phyloP scores from a whole-genome alignment of 1,140 invertebrate genomes.

The Cotesia typhae region DNA sequence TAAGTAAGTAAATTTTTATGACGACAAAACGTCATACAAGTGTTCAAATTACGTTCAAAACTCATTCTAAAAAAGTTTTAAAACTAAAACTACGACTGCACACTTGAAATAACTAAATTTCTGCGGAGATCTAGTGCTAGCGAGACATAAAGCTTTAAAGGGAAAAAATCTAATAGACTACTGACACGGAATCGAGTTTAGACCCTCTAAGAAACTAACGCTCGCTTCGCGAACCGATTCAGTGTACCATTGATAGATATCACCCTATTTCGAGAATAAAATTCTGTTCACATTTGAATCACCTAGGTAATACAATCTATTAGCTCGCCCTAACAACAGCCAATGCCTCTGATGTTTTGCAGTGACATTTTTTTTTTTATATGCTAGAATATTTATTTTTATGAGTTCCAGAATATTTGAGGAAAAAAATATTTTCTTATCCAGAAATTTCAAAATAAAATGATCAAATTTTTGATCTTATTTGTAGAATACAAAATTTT shows the following conservation, averaged over 20 bases:
- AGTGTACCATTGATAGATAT: slow-evolving; percentile 13
- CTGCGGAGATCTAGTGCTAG: slow-evolving; percentile 1
- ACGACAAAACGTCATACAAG: no score
- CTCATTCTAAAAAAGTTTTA: background rate
- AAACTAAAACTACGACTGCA: slow-evolving; percentile 1
- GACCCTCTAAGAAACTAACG: slow-evolving; percentile 56
- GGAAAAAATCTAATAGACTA: slow-evolving; percentile 63
- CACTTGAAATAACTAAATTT: no score
- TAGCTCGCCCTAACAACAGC: slow-evolving; percentile 58
- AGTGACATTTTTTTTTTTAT: no score
- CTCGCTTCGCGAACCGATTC: slow-evolving; percentile 33
- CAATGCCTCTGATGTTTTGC: slow-evolving; percentile 51
- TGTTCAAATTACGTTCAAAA: background rate
- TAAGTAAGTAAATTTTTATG: no score
- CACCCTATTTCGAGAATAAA: slow-evolving; percentile 49
- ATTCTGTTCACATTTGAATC: slow-evolving; percentile 66
- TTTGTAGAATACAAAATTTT: no score
- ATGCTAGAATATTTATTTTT: background rate
- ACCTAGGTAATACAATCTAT: slow-evolving; percentile 64
- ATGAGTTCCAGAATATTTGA: background rate
- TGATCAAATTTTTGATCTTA: no score
- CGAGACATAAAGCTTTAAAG: slow-evolving; percentile 31
- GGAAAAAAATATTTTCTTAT: no score
- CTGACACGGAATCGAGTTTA: slow-evolving; percentile 56
- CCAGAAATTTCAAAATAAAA: no score